phyloP scores from a whole-genome alignment of 1,140 invertebrate genomes.

The Brachystomella parvula region DNA sequence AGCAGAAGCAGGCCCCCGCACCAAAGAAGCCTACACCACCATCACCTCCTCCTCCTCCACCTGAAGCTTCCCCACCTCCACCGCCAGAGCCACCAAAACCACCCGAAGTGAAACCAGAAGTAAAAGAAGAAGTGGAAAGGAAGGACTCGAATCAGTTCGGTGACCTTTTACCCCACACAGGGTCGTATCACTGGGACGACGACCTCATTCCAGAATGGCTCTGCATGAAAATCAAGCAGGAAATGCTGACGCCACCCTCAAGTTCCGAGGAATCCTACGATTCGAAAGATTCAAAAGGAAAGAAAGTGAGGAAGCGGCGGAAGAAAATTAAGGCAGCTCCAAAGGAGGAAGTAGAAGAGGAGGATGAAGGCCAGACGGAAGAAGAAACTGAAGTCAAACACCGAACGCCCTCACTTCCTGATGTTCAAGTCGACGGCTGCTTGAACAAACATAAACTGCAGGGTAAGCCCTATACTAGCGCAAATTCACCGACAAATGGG shows the following conservation, averaged over 20 bases:
- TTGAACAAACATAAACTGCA: not conserved
- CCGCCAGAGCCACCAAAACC: not conserved
- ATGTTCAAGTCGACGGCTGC: not conserved
- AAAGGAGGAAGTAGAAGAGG: slow-evolving; percentile 2
- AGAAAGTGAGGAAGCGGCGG: not conserved
- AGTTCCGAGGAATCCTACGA: slow-evolving; percentile 4
- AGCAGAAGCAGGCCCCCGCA: not conserved
- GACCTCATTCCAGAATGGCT: slow-evolving; percentile 9
- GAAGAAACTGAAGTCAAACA: not conserved
- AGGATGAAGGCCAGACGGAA: not conserved
- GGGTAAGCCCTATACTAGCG: not conserved
- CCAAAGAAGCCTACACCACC: too few species aligned
- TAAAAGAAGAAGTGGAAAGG: not conserved
- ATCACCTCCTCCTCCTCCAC: too few species aligned
- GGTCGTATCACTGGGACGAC: slow-evolving; percentile 1
- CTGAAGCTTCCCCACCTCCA: not conserved
- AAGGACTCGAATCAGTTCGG: not conserved
- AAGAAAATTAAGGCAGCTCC: not conserved
- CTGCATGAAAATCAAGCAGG: not conserved
- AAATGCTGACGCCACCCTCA: slow-evolving; percentile 2
- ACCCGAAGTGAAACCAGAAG: not conserved
- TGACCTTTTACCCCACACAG: not conserved
- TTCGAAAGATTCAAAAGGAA: not conserved
- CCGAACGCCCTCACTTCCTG: slow-evolving; percentile 4
- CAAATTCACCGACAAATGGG: too few species aligned